Conservation (phyloP, 1,140 invertebrate genomes). For the Atta colombica region DNA sequence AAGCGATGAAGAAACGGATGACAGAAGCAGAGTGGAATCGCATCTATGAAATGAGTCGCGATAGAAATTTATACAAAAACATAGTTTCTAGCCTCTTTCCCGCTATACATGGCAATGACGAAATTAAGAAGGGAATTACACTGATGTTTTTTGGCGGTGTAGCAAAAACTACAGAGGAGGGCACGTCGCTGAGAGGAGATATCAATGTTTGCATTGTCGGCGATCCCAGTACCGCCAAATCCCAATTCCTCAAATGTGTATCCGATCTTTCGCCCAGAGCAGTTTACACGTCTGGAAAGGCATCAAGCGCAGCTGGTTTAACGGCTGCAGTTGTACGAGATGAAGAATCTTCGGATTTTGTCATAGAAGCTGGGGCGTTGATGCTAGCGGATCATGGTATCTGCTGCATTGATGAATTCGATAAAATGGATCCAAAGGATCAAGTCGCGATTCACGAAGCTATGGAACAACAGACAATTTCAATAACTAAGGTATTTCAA, state of each 20-base stretch:
- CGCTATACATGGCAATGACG: conserved; percentile 99
- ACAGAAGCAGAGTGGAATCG: conserved; percentile 97
- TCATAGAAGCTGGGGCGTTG: conserved; percentile 99
- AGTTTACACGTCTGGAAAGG: conserved; percentile 99
- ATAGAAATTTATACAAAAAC: conserved; percentile 97
- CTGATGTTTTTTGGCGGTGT: conserved; percentile 99
- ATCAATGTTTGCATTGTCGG: conserved; percentile 99
- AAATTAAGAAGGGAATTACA: conserved; percentile 98
- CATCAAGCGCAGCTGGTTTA: conserved; percentile 98
- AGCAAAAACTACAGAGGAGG: conserved; percentile 97
- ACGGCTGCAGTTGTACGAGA: conserved; percentile 99
- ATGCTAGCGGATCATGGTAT: conserved; percentile 99
- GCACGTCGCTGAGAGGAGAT: conserved; percentile 96
- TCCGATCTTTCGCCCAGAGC: conserved; percentile 98
- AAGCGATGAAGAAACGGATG: conserved; percentile 98
- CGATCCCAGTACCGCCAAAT: conserved; percentile 99
- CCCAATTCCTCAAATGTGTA: conserved; percentile 98
- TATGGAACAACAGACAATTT: conserved; percentile 99
- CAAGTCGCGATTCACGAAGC: conserved; percentile 99
- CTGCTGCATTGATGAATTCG: conserved; percentile 99
- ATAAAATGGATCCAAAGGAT: conserved; percentile 99
- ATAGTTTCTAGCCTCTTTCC: conserved; percentile 97
- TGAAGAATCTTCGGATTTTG: conserved; percentile 99
- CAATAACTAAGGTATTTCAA: conserved; percentile 94
- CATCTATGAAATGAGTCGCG: conserved; percentile 98